Percentiles rank a stretch among this genome's conserved stretches.
Conservation (phyloP, 2,888 invertebrate genomes). For the Aleiodes testaceus region DNA sequence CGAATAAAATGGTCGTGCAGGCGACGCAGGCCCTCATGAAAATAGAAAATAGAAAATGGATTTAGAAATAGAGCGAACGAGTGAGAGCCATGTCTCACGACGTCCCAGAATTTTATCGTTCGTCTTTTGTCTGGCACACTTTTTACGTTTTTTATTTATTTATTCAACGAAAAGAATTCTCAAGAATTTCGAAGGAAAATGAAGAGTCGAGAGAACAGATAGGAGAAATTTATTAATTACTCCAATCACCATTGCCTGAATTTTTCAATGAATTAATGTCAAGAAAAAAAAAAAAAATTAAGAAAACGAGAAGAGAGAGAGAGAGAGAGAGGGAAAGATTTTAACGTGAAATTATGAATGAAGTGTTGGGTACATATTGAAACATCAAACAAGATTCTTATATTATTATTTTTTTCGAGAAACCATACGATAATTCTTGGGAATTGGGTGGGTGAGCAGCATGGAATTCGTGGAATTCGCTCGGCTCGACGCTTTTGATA, state of each 20-base stretch:
- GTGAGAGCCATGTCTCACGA: constrained; percentile 49
- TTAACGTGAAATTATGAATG: constrained; percentile 9
- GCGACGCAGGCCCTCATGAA: constrained; percentile 60
- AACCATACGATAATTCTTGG: neutral
- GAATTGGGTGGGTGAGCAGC: constrained; percentile 13
- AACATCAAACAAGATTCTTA: constrained; percentile 6
- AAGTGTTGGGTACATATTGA: constrained; percentile 15
- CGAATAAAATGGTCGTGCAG: constrained; percentile 67
- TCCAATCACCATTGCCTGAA: too few relatives aligned
- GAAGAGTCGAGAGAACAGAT: neutral
- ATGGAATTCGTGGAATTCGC: constrained; percentile 22
- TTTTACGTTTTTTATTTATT: neutral
- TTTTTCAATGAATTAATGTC: neutral
- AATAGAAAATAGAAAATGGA: constrained; percentile 66
- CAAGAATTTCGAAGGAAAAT: neutral
- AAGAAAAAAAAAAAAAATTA: neutral
- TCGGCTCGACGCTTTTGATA: constrained; percentile 26
- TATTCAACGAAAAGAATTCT: too few relatives aligned
- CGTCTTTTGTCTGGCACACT: constrained; percentile 21
- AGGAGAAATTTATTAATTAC: too few relatives aligned
- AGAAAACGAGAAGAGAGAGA: neutral
- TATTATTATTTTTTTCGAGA: constrained; percentile 2
- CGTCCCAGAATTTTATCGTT: constrained; percentile 63
- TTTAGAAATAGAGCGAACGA: constrained; percentile 65
- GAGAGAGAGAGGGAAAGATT: too few relatives aligned